phyloP scores from a whole-genome alignment of 2,888 invertebrate species.

The Eupithecia dodoneata region DNA sequence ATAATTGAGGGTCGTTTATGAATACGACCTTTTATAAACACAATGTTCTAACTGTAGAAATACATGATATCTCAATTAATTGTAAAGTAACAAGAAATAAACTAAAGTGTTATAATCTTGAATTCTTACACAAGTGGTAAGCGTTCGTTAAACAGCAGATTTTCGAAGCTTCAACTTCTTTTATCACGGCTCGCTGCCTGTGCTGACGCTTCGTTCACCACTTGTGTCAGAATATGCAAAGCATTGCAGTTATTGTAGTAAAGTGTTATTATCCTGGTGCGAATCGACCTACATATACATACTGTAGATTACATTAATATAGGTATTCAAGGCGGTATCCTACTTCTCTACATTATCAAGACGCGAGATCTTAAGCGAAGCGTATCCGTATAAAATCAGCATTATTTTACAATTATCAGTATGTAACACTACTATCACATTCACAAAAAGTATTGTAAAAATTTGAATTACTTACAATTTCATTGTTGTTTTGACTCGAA shows the following conservation, averaged over 20 bases:
- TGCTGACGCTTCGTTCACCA: neutral
- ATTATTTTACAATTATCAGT: slow-evolving; percentile 55
- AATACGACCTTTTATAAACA: neutral
- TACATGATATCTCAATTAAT: neutral
- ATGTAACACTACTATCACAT: slow-evolving; percentile 12
- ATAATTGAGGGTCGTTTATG: slow-evolving; percentile 8
- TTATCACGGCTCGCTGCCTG: neutral
- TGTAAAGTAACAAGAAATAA: neutral
- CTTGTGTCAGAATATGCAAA: neutral
- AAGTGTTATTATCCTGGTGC: neutral
- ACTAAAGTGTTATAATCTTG: neutral
- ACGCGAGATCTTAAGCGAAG: slow-evolving; percentile 52
- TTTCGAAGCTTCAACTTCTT: neutral
- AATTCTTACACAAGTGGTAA: neutral
- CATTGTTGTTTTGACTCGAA: slow-evolving; percentile 15
- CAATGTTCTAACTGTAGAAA: slow-evolving; percentile 6
- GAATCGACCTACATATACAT: slow-evolving; percentile 6
- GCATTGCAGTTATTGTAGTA: neutral
- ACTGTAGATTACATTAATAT: slow-evolving; percentile 10
- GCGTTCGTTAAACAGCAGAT: neutral
- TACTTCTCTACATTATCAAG: slow-evolving; percentile 18
- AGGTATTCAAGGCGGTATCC: slow-evolving; percentile 13
- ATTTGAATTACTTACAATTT: slow-evolving; percentile 44
- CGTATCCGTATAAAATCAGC: slow-evolving; percentile 60
- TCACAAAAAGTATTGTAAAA: slow-evolving; percentile 58